Evolutionary conservation across 2,888 invertebrate genomes (phyloP).

Genomic region (Volucella bombylans): DNA sequence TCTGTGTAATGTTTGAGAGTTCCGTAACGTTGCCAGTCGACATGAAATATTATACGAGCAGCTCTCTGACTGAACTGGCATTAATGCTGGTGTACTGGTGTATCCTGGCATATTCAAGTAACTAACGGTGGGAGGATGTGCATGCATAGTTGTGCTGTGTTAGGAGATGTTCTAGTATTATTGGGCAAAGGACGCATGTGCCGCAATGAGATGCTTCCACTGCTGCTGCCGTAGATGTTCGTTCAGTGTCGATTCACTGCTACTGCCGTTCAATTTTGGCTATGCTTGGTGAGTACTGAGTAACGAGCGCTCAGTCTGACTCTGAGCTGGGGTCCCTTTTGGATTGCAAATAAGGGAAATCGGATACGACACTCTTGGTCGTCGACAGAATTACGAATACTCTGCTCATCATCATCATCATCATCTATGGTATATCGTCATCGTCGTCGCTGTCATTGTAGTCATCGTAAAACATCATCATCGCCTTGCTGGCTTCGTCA

Average conservation of each 20-base stretch:
- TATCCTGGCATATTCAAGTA: not conserved
- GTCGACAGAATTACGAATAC: not conserved
- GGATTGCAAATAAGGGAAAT: constrained; percentile 37
- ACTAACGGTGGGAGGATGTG: constrained; percentile 35
- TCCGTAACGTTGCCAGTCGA: constrained; percentile 49
- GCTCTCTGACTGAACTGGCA: constrained; percentile 56
- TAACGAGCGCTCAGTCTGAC: not conserved
- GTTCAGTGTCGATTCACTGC: not conserved
- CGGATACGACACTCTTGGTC: constrained; percentile 53
- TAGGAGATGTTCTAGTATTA: constrained; percentile 52
- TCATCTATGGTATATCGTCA: constrained; percentile 22
- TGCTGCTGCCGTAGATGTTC: not conserved
- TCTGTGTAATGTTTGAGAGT: constrained; percentile 44
- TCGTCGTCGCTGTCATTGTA: not conserved
- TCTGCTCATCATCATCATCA: constrained; percentile 10
- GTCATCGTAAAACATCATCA: constrained; percentile 41
- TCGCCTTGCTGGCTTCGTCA: constrained; percentile 36
- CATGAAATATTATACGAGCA: constrained; percentile 54
- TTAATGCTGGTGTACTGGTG: constrained; percentile 26
- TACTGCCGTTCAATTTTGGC: no score
- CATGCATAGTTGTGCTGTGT: constrained; percentile 45
- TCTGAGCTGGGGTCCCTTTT: constrained; percentile 26
- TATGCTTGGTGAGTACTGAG: not conserved
- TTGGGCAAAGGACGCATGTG: constrained; percentile 68
- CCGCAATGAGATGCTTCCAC: constrained; percentile 48